Evolutionary conservation across 2,797 vertebrate species (phyloP).

Genomic region (Adelosebastes latens): DNA sequence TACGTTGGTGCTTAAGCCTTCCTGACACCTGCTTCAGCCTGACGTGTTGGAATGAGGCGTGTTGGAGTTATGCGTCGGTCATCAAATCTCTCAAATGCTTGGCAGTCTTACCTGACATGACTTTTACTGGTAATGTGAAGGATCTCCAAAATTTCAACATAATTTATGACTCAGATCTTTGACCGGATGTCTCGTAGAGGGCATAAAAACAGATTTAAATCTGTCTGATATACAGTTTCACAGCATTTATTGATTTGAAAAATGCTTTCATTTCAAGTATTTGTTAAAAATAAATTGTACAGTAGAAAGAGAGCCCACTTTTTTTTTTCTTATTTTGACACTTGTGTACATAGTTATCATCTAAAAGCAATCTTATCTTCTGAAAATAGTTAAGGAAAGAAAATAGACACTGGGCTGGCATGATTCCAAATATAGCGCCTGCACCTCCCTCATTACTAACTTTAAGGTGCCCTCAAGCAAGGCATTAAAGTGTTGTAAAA

Average conservation of each 20-base stretch:
- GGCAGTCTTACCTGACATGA: background rate
- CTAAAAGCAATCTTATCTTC: background rate
- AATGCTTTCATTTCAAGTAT: background rate
- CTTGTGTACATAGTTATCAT: background rate
- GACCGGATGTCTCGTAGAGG: background rate
- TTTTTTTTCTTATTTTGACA: background rate
- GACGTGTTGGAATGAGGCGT: slow-evolving; percentile 9
- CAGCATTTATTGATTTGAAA: background rate
- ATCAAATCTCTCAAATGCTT: background rate
- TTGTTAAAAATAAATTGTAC: background rate
- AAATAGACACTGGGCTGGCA: background rate
- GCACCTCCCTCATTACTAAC: too few relatives aligned
- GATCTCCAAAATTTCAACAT: background rate
- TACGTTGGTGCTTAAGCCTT: background rate
- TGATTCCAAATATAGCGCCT: background rate
- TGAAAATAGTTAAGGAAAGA: background rate
- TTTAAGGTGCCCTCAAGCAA: too few relatives aligned
- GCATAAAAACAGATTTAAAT: background rate
- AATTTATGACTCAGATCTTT: background rate
- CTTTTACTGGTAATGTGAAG: background rate
- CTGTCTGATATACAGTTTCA: background rate
- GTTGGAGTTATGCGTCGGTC: background rate
- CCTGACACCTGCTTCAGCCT: background rate
- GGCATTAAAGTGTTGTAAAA: background rate
- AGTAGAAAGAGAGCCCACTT: background rate